Evolutionary conservation across 2,113 vertebrate genomes (phyloP).

Genomic region (Anser cygnoides): DNA sequence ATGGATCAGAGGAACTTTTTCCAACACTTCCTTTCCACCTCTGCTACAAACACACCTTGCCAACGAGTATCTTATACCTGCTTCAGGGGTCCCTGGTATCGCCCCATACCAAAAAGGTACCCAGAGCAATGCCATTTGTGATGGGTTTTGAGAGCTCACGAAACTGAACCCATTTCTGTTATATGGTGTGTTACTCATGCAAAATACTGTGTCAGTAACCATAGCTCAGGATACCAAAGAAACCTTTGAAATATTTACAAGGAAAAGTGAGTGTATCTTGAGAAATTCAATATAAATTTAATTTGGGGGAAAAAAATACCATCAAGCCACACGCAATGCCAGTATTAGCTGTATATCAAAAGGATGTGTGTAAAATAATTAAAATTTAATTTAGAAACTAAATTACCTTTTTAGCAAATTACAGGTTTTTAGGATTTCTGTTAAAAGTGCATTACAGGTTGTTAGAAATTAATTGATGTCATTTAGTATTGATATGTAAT

Average conservation of each 20-base stretch:
- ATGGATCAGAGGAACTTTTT: too few relatives aligned
- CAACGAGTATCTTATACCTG: background rate
- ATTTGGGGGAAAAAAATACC: background rate
- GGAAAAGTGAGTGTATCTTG: background rate
- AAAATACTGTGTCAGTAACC: background rate
- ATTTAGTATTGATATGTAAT: slow-evolving; percentile 49
- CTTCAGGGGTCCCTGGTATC: background rate
- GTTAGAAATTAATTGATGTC: slow-evolving; percentile 52
- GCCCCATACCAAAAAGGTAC: background rate
- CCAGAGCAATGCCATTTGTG: background rate
- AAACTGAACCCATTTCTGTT: background rate
- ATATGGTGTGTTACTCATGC: background rate
- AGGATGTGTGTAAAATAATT: slow-evolving; percentile 8
- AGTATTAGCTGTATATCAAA: background rate
- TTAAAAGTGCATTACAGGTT: slow-evolving; percentile 38
- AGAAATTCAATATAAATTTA: background rate
- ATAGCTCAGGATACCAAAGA: background rate
- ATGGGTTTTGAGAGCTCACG: background rate
- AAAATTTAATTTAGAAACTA: slow-evolving; percentile 50
- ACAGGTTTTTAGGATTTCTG: slow-evolving; percentile 20
- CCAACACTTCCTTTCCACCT: too few relatives aligned
- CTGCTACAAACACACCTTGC: background rate
- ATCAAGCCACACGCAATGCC: background rate
- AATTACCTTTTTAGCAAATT: slow-evolving; percentile 46
- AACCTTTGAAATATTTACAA: background rate